These are phyloP conservation scores for Acanthurus leucopareius DNA, from an alignment of 2,797 vertebrate genomes.

Conservation along the genomic window DNA sequence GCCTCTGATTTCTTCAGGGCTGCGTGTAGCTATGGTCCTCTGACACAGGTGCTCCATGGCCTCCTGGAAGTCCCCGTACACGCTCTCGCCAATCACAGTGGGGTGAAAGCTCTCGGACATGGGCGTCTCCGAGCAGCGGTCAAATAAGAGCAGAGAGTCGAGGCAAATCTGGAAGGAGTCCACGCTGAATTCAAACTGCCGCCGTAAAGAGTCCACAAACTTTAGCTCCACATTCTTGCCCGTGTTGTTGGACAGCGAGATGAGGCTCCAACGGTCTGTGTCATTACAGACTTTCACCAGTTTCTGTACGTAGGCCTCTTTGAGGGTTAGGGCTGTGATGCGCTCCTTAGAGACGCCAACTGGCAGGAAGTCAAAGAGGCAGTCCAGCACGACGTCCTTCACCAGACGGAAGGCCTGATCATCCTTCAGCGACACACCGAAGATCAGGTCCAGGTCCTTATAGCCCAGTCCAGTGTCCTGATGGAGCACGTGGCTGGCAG, in stretches of 20 bases:
- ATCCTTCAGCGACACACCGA: constrained; percentile 89
- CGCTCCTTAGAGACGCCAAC: constrained; percentile 92
- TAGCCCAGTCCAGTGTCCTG: constrained; percentile 95
- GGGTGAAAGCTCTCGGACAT: constrained; percentile 98
- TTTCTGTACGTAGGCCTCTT: constrained; percentile 97
- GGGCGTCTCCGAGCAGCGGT: constrained; percentile 92
- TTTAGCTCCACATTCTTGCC: constrained; percentile 98
- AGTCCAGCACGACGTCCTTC: constrained; percentile 95
- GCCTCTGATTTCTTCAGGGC: constrained; percentile 95
- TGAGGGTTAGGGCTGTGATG: constrained; percentile 93
- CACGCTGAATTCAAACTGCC: constrained; percentile 98
- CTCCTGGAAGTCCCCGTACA: constrained; percentile 94
- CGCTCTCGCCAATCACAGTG: constrained; percentile 93
- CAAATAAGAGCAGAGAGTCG: constrained; percentile 94
- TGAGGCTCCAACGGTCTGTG: constrained; percentile 96
- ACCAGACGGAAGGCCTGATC: constrained; percentile 93
- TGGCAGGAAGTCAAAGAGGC: constrained; percentile 95
- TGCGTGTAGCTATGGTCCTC: constrained; percentile 92
- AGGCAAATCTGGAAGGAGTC: constrained; percentile 98
- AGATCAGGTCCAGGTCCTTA: constrained; percentile 97
- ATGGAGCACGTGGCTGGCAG: constrained; percentile 94
- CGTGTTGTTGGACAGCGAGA: constrained; percentile 96
- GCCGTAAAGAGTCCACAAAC: constrained; percentile 94
- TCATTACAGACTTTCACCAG: constrained; percentile 97
- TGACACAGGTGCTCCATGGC: constrained; percentile 92